phyloP scores from a whole-genome alignment of 2,113 vertebrate species.

The Daphoenositta chrysoptera region DNA sequence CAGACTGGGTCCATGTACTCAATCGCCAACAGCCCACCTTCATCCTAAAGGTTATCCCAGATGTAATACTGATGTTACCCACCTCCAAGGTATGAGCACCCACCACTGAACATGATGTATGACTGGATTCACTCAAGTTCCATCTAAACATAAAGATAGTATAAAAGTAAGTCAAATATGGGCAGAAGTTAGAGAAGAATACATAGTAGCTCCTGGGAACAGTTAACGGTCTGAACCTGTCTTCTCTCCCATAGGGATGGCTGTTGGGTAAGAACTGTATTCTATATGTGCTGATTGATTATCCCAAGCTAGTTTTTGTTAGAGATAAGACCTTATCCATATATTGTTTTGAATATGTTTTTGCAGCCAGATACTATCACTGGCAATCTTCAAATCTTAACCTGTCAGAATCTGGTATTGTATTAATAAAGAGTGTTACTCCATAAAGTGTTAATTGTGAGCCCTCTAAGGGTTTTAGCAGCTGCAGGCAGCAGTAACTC shows the following conservation, averaged over 20 bases:
- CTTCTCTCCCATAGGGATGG: neutral
- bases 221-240: neutral
- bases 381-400: neutral
- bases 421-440: neutral
- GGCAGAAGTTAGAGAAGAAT: neutral
- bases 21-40: no score
- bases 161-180: neutral
- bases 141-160: neutral
- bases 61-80: neutral
- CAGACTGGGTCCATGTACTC: no score
- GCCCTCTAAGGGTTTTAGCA: neutral
- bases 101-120: neutral
- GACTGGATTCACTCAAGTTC: no score
- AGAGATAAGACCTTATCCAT: fast-evolving
- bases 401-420: neutral
- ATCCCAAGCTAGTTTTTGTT: neutral
- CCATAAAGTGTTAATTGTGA: neutral
- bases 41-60: neutral
- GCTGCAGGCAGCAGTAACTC: neutral
- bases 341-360: neutral
- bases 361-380: neutral
- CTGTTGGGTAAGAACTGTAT: neutral
- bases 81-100: neutral
- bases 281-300: neutral
- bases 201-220: neutral